These are phyloP conservation scores for Neodiprion virginianus DNA, from an alignment of 1,140 invertebrate species.

Conservation along the genomic window DNA sequence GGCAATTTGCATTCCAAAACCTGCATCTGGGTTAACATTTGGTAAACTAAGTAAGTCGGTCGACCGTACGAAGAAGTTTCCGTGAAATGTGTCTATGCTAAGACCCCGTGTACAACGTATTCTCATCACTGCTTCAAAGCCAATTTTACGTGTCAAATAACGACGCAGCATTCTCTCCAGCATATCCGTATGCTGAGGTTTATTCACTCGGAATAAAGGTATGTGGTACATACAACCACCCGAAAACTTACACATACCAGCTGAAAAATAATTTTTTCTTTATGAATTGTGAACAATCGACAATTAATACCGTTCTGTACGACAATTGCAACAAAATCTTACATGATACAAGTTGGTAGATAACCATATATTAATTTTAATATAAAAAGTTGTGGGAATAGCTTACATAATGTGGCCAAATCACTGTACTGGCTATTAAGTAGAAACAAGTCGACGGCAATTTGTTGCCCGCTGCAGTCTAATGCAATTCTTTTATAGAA, in stretches of 20 bases:
- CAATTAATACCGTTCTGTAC: not conserved
- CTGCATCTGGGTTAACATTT: conserved; percentile 97
- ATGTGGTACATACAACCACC: conserved; percentile 94
- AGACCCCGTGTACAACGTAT: conserved; percentile 93
- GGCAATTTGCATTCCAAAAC: conserved; percentile 96
- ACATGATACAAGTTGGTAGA: not conserved
- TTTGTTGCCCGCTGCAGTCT: conserved; percentile 95
- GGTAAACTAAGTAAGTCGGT: conserved; percentile 96
- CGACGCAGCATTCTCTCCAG: conserved; percentile 83
- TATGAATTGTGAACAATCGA: not conserved
- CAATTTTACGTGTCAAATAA: conserved; percentile 96
- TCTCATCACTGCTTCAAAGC: conserved; percentile 99
- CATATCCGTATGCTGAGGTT: conserved; percentile 73
- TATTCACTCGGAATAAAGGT: conserved; percentile 83
- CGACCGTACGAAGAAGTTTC: conserved; percentile 98
- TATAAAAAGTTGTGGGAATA: conserved; percentile 16
- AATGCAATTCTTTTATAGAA: conserved; percentile 97
- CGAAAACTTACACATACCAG: conserved; percentile 93
- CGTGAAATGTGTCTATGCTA: conserved; percentile 97
- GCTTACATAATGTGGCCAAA: conserved; percentile 89
- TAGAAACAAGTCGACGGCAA: conserved; percentile 95
- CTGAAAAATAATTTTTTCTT: conserved; percentile 58
- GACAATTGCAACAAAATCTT: too few relatives aligned
- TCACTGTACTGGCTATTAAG: conserved; percentile 94
- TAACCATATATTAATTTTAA: conserved; percentile 8